phyloP scores from a whole-genome alignment of 2,113 vertebrate species.

The Climacteris rufus region DNA sequence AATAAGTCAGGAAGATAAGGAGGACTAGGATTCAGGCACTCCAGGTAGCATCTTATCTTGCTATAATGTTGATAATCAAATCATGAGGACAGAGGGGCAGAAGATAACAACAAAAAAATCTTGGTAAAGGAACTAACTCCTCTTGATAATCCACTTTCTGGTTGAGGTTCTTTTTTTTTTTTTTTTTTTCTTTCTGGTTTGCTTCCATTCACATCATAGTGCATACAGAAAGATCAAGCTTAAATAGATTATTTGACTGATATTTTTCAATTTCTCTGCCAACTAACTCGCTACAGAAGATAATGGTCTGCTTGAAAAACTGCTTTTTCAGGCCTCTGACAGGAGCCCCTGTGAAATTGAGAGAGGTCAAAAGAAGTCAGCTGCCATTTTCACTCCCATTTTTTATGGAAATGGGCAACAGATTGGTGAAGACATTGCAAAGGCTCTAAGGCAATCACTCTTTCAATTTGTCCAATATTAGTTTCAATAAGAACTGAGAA shows the following conservation, averaged over 20 bases:
- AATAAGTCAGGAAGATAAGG: background rate
- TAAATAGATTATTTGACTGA: slow-evolving; percentile 37
- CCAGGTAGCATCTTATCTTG: background rate
- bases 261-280: slow-evolving; percentile 66
- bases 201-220: background rate
- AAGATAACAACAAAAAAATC: background rate
- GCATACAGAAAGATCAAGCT: background rate
- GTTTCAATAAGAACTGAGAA: slow-evolving; percentile 53
- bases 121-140: background rate
- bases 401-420: slow-evolving; percentile 71
- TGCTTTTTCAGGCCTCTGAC: slow-evolving; percentile 51
- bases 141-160: background rate
- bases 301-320: slow-evolving; percentile 65
- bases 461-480: slow-evolving; percentile 68
- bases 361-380: slow-evolving; percentile 68
- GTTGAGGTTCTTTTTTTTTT: background rate
- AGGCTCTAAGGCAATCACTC: slow-evolving; percentile 59
- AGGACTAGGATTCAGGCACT: background rate
- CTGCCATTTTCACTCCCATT: slow-evolving; percentile 71
- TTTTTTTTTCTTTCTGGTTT: background rate
- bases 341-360: slow-evolving; percentile 53
- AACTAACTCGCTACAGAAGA: slow-evolving; percentile 52
- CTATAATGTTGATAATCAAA: background rate
- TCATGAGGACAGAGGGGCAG: background rate
- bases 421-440: slow-evolving; percentile 52